Base-by-base conservation (phyloP, 2,797 vertebrate species). In the Siniperca obscura region DNA sequence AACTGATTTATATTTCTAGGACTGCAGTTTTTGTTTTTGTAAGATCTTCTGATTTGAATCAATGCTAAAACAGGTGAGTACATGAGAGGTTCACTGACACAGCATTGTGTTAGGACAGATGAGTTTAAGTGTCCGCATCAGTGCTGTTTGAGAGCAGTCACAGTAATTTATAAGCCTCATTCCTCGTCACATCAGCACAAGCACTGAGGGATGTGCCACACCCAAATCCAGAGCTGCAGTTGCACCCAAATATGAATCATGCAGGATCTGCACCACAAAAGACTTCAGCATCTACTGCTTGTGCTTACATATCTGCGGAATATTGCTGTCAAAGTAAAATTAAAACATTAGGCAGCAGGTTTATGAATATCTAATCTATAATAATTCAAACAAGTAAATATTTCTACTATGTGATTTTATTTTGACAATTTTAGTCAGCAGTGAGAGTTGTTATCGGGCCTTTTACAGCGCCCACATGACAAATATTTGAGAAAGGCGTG, bases 401-500 rank as follows among this genome's bases (percentile, higher is more conserved):
- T 6, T 2, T 48, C 22, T n/a, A 22, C 22, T 8, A 36, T 69
- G 2, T 70, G 64, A 82, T 87, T 87, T 74, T 13, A 70, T 68
- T 81, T 80, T 40, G 21, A 73, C 72, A 36, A 13, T 60, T 82
- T 70, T 4, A 42, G 38, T 34, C 12, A 77, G 72, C 59, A 62
- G 52, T 69, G 69, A 75, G 70, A 21, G 64, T 44, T 30, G 70
- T 87, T 92, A 89, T 90, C 86, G 4, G 64, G 56, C 56, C 8
- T 44, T 83, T 71, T 36, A 75, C 78, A 70, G 72, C 88, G 57
- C 93, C 94, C 90, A 84, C 80, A 91, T 79, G 74, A 74, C 87
- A 93, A 95, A 96, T 94, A 94, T 96, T 94, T 93, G 89, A 90
- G 70, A 65, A 93, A 80, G 94, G 93, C 89, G 92, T 91, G 86